Evolutionary conservation across 2,888 invertebrate genomes (phyloP).

Genomic region (Protonemura montana): DNA sequence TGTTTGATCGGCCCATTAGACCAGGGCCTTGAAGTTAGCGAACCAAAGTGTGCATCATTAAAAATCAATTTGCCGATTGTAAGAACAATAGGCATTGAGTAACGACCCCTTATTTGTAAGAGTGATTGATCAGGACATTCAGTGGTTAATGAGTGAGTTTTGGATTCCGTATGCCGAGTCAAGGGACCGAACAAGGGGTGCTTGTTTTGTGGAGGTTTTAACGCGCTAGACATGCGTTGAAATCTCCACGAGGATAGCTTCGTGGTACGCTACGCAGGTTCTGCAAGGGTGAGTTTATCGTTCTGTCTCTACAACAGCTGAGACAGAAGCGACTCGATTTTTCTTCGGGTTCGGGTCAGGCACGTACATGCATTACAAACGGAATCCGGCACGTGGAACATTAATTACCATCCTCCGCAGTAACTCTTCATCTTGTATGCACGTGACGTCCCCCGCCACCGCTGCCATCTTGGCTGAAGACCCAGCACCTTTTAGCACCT

Average conservation of each 20-base stretch:
- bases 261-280: too few species aligned
- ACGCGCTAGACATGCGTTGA: background rate
- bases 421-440: slow-evolving; percentile 78
- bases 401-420: slow-evolving; percentile 81
- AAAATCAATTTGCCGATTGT: background rate
- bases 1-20: background rate
- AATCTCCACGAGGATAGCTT: too few species aligned
- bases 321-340: too few species aligned
- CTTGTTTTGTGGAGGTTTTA: too few species aligned
- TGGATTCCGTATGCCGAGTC: too few species aligned
- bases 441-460: slow-evolving; percentile 67
- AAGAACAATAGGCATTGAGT: background rate
- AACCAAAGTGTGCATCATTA: background rate
- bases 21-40: background rate
- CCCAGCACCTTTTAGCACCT: slow-evolving; percentile 30
- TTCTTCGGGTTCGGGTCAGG: too few species aligned
- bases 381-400: slow-evolving; percentile 49
- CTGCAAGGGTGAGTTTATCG: too few species aligned
- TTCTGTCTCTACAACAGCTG: too few species aligned
- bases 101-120: background rate
- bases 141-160: too few species aligned
- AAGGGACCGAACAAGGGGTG: too few species aligned
- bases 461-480: slow-evolving; percentile 54
- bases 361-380: too few species aligned
- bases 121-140: too few species aligned